A percentile compares a stretch with the other conserved stretches of the same genome.
Evolutionary conservation across 2,888 invertebrate species (phyloP).

Genomic region (Caenorhabditis becei): DNA sequence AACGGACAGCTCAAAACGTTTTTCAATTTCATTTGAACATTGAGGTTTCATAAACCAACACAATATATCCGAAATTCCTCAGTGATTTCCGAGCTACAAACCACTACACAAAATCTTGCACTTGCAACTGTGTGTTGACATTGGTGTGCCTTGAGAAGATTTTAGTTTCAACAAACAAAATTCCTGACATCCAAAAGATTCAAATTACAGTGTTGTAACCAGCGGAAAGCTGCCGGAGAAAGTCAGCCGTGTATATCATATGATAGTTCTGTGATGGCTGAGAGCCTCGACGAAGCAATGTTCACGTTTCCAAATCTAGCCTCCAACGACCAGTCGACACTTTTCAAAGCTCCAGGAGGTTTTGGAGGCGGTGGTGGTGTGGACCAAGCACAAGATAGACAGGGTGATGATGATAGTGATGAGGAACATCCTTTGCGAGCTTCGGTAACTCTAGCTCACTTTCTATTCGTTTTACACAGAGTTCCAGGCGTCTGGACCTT

Average conservation of each 20-base stretch:
- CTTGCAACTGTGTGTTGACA: constrained; percentile 38
- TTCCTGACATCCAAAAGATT: constrained; percentile 3
- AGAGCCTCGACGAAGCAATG: constrained; percentile 67
- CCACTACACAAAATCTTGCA: neutral
- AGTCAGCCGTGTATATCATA: constrained; percentile 61
- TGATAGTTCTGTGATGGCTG: constrained; percentile 65
- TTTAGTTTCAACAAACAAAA: constrained; percentile 12
- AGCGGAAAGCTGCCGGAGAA: neutral
- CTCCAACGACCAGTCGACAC: constrained; percentile 38
- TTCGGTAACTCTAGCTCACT: neutral
- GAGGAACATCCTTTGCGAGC: neutral
- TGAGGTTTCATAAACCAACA: too few species aligned
- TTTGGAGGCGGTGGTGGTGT: constrained; percentile 6
- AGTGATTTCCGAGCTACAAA: neutral
- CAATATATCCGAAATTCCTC: too few species aligned
- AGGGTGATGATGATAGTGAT: neutral
- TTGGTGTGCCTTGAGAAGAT: constrained; percentile 34
- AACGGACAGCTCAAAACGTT: too few species aligned
- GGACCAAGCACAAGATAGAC: neutral
- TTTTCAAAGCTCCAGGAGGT: constrained; percentile 31
- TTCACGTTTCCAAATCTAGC: constrained; percentile 69
- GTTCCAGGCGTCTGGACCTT: constrained; percentile 14
- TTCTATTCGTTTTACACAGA: neutral
- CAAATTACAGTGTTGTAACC: constrained; percentile 34
- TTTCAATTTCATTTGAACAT: too few species aligned